A percentile compares a stretch with the other conserved stretches of the same genome.
Evolutionary conservation across 92 coral and sea anemone genomes (phyloP).

Genomic region (Palythoa grandiflora): DNA sequence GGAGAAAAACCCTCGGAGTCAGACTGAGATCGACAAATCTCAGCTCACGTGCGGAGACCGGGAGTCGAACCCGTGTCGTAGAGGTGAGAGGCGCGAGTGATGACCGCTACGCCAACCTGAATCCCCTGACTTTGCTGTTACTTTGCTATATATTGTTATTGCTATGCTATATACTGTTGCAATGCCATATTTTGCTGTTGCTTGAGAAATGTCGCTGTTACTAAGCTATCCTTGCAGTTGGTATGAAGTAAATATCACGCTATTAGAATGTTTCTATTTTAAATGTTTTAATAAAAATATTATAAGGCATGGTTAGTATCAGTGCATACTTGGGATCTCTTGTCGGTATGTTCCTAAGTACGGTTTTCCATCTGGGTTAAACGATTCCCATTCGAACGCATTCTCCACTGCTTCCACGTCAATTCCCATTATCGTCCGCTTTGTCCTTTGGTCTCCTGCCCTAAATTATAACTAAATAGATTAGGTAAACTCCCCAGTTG

Average conservation of each 20-base stretch:
- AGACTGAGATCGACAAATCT: too few species aligned
- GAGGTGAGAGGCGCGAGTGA: too few species aligned
- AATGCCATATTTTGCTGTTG: not conserved
- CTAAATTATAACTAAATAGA: not conserved
- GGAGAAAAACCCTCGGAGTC: too few species aligned
- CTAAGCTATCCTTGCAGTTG: not conserved
- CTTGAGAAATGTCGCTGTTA: not conserved
- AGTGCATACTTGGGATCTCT: slow-evolving; percentile 68
- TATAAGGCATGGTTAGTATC: not conserved
- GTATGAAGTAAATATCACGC: not conserved
- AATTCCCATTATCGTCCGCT: slow-evolving; percentile 47
- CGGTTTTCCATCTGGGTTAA: slow-evolving; percentile 54
- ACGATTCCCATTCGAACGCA: slow-evolving; percentile 68
- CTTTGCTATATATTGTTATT: too few species aligned
- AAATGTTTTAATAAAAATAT: not conserved
- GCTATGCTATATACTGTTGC: too few species aligned
- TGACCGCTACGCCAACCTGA: too few species aligned
- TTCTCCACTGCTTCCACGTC: slow-evolving; percentile 66
- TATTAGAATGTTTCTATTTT: not conserved
- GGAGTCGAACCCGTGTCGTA: too few species aligned
- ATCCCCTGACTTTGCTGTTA: too few species aligned
- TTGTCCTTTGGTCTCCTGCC: too few species aligned
- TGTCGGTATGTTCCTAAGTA: slow-evolving; percentile 61
- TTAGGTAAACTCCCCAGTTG: too few species aligned
- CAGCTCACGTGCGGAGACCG: too few species aligned